Base-by-base conservation (phyloP, 1,140 invertebrate genomes). In the Magallana angulata region DNA sequence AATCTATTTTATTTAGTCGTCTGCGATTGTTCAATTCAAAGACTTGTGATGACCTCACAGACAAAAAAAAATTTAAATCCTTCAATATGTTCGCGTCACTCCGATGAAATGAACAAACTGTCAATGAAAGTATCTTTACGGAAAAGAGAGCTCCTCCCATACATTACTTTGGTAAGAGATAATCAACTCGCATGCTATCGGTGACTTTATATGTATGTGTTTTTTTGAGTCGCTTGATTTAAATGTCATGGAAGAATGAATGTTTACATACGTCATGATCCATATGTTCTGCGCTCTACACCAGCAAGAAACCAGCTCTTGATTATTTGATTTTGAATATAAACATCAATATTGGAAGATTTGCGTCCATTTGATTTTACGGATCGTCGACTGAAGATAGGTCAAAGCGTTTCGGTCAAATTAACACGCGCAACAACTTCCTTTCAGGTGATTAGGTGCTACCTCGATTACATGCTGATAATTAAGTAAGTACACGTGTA, bases 291-390 rank as follows among this genome's bases (percentile, higher is more conserved):
- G 36, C 36, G 36, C 3, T 48, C 0, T 48, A 48, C 36, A 48
- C 3, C 36, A 48, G 36, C 36, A 48, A 48, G 36, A 48, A 48
- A 48, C 36, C 36, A 48, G 36, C 36, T 48, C 36, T 48, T 48
- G 36, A 48, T 48, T 71, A 71, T 30, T 71, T 71, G 68, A 71
- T 71, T 71, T 71, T 8, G 11, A 36, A 71, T 71, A 71, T 71
- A 71, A 71, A 71, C 36, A 71, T 71, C 68, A 71, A 71, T 71
- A 71, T 71, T 71, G 68, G 24, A 30, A 71, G 36, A 71, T 71
- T 30, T 71, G 60, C 11, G 68, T 30, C 68, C 11, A 4, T 71
- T 11, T 30, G 68, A 30, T 24, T 30, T n/a, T 18, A 3, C 64
- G 24, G 24, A 8, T 30, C 24, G n/a, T 30, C 9, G 68, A 71